These are phyloP conservation scores for Pseudorhiza aurosa DNA, from an alignment of 30 jellyfish, hydroid and myxozoan species.

Conservation along the genomic window DNA sequence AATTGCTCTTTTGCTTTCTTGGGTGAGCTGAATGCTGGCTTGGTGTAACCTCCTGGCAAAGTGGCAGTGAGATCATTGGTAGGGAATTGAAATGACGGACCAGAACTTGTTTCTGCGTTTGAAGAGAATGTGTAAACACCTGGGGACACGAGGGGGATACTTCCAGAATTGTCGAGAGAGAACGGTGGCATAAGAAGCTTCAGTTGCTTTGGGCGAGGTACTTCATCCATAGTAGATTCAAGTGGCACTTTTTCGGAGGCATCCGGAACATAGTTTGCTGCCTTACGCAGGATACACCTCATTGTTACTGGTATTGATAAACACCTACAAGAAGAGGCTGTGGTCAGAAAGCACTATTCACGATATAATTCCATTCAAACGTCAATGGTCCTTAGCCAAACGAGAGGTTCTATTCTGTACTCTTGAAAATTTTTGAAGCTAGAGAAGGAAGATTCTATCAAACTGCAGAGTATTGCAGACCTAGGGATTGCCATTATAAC, in stretches of 20 bases:
- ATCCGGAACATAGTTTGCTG: slow-evolving; percentile 54
- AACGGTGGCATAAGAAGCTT: slow-evolving; percentile 64
- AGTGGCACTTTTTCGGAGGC: not conserved
- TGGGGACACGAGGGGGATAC: slow-evolving; percentile 75
- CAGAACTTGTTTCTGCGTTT: slow-evolving; percentile 41
- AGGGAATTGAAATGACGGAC: slow-evolving; percentile 56
- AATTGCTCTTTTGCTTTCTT: slow-evolving; percentile 21
- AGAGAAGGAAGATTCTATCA: too few species aligned
- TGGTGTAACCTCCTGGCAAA: slow-evolving; percentile 52
- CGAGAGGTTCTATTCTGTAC: too few species aligned
- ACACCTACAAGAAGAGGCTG: slow-evolving; percentile 28
- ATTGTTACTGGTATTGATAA: slow-evolving; percentile 69
- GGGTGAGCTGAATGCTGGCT: slow-evolving; percentile 52
- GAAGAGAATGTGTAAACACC: slow-evolving; percentile 52
- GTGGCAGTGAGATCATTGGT: slow-evolving; percentile 37
- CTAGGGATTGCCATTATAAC: too few species aligned
- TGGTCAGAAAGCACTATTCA: not conserved
- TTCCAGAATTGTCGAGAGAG: slow-evolving; percentile 29
- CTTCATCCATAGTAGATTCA: slow-evolving; percentile 2
- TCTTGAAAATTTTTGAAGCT: too few species aligned
- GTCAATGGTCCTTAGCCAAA: too few species aligned
- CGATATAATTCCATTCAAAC: not conserved
- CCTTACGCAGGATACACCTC: slow-evolving; percentile 67
- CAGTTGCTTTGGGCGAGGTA: slow-evolving; percentile 48
- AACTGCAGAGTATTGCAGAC: too few species aligned